Evolutionary conservation across 2,888 invertebrate genomes (phyloP), one percentile per base, ranked within the genome.

Genomic region (Drosophila mayaguana): DNA sequence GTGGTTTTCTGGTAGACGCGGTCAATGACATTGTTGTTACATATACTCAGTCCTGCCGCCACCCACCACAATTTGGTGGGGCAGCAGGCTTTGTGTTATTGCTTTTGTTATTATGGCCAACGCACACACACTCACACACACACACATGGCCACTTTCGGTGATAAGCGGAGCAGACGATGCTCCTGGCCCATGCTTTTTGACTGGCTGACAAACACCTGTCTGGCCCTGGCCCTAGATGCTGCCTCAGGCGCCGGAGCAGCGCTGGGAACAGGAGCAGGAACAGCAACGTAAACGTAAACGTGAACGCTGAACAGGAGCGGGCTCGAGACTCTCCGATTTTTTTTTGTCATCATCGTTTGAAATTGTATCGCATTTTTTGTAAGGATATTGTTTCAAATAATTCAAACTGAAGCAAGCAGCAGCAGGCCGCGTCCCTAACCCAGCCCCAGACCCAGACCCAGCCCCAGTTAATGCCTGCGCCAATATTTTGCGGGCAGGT

Each of bases 331-430:
- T n/a, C 38, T 11, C 51, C 6, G 38, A 25, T 46, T 34, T 66
- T 78, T 79, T 20, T 43, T 34, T 66, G 63, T 72, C 88, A 79
- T 79, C 83, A 71, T 73, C 81, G 84, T 83, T 80, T 86, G 78
- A 83, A 85, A 81, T 78, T 85, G 88, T 89, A 82, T 86, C 75
- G 83, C 83, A 77, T 79, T 85, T 89, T 88, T 88, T 84, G 76
- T 53, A 77, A 84, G 78, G 81, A 86, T 90, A 89, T 90, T 90
- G 89, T 89, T 87, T 87, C 90, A 87, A 87, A 87, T 87, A 90
- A 90, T 90, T 90, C 88, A 84, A 90, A 78, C 80, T 80, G 70
- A 73, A 65, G 77, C 81, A 57, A 56, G 57, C 61, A 78, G 73
- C 72, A 67, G 42, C 72, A 50, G 77, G 57, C 75, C 59, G 46